Evolutionary conservation across 2,888 invertebrate species (phyloP), one percentile per base, ranked within the genome.

Genomic region (Heliconius erato): DNA sequence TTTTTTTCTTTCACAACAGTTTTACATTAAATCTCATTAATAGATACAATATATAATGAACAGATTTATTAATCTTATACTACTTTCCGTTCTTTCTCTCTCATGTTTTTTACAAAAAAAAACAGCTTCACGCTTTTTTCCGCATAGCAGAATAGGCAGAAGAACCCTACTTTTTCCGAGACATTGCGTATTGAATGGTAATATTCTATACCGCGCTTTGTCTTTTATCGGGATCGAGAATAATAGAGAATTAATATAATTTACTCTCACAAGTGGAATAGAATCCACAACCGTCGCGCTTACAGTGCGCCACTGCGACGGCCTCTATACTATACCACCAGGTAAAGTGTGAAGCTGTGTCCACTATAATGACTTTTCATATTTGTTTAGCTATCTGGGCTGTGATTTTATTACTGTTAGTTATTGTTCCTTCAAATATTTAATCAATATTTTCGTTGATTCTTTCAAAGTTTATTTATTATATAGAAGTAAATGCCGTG

Each of bases 321-420:
- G n/a, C n/a, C n/a, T n/a, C n/a, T n/a, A n/a, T 19, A 7, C 19
- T 7, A 54, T 54, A 2, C 54, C 54, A 54, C 7, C 19, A 23
- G 49, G 23, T 74, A n/a, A 28, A 74, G 32, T 32, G 54, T 74
- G 54, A 35, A 59, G 35, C 59, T n/a, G n/a, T n/a, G n/a, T n/a
- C n/a, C n/a, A n/a, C n/a, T 49, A 74, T 35, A 68, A 59, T n/a
- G 2, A 32, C 68, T 32, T 23, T 78, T 59, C 28, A 69, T 69
- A 71, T 81, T 77, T 77, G 59, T 82, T 79, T 74, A 81, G 67
- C 79, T 72, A 82, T 59, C 79, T 87, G 89, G 89, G 91, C 91
- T 94, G 92, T 93, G 92, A 93, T 85, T 87, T 86, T 86, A 86
- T 85, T 84, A 85, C 85, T 87, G 85, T 80, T 84, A 82, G 80